Base-by-base conservation (phyloP, 2,797 vertebrate genomes). In the Nyctalus aviator region DNA sequence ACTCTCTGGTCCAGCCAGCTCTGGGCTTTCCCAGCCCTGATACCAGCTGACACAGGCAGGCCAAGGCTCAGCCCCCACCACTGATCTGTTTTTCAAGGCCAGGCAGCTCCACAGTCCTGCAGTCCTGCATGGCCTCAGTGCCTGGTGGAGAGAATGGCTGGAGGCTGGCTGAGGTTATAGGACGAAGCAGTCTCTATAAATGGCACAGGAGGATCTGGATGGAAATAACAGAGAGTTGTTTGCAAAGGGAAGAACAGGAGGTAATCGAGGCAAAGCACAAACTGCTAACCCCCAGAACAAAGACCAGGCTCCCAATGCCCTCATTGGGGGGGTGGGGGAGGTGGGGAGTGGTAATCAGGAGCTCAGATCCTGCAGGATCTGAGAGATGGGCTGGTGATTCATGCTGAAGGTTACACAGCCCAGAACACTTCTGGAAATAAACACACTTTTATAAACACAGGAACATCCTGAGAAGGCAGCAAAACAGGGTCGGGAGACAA, bases 181-280 rank as follows among this genome's bases (percentile, higher is more conserved):
- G 18, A 17, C 3, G 57, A 75, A 0, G 53, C 55, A 66, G 64
- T 20, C 62, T 11, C 78, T 44, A 10, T 35, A 55, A 18, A 73
- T 1, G 66, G 55, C 64, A 64, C 77, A 18, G 84, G 30, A 48
- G 53, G 71, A 59, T 66, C 37, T 0, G 73, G 64, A 83, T 15
- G 57, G 95, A 37, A 79, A 32, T 96, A 94, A 93, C 48, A 64
- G 75, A 15, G 35, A 82, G 85, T 62, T 95, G 95, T 57, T 14
- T 3, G 25, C 69, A 0, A 0, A 17, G 59, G 53, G 68, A 77
- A 69, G 53, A 71, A 95, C 17, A 44, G 79, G 57, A 88, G 90
- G 82, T 93, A 87, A 94, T 85, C 1, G 1, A 93, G 64, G 5
- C 14, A 3, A 4, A 91, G 79, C 41, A 32, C 35, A 13, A 0